These are phyloP conservation scores for Lapara coniferarum DNA, from an alignment of 2,888 invertebrate genomes.

Conservation along the genomic window DNA sequence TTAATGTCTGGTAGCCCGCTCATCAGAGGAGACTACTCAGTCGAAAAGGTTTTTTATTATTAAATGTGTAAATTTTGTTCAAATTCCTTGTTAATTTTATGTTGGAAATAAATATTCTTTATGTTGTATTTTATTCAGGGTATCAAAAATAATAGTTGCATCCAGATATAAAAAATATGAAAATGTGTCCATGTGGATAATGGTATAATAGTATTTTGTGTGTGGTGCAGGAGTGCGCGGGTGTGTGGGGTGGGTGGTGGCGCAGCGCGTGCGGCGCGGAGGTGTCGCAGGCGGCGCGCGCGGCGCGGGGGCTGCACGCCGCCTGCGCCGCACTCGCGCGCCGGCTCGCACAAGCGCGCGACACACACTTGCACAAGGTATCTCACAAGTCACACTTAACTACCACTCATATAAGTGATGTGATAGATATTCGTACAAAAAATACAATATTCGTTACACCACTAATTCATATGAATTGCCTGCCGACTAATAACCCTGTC, in stretches of 20 bases:
- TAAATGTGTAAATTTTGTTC: not conserved
- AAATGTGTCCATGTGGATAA: too few species aligned
- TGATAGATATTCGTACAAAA: too few species aligned
- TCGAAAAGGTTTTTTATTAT: slow-evolving; percentile 48
- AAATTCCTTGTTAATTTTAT: too few species aligned
- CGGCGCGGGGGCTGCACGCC: slow-evolving; percentile 57
- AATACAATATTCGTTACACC: too few species aligned
- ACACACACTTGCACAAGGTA: slow-evolving; percentile 44
- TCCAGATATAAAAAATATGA: too few species aligned
- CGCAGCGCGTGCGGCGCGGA: slow-evolving; percentile 59
- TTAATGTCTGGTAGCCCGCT: slow-evolving; percentile 83
- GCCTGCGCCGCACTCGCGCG: slow-evolving; percentile 41
- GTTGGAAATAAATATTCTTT: too few species aligned
- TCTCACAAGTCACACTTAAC: not conserved
- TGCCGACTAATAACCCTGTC: too few species aligned
- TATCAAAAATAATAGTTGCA: too few species aligned
- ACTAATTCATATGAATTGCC: too few species aligned
- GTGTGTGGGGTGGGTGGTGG: slow-evolving; percentile 61
- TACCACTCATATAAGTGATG: too few species aligned
- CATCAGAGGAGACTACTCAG: slow-evolving; percentile 59
- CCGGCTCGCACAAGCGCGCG: not conserved
- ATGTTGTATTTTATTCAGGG: too few species aligned
- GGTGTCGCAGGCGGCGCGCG: slow-evolving; percentile 55
- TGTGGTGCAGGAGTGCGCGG: slow-evolving; percentile 11
- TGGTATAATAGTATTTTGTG: not conserved